phyloP scores from a whole-genome alignment of 2,888 invertebrate species.

The Onthophagus sagittarius region DNA sequence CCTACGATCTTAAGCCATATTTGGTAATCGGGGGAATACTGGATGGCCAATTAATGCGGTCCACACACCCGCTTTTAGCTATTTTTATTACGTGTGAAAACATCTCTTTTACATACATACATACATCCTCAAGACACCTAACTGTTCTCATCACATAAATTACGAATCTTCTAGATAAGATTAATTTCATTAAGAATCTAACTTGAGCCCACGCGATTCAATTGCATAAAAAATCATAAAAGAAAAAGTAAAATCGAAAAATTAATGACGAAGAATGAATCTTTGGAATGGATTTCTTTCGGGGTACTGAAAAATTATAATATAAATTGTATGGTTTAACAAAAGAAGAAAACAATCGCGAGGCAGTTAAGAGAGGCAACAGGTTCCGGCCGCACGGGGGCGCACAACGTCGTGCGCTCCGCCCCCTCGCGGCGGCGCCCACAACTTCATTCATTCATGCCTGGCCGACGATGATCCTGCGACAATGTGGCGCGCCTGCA shows the following conservation, averaged over 20 bases:
- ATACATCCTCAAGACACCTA: neutral
- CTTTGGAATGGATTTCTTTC: too few relatives aligned
- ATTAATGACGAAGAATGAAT: too few relatives aligned
- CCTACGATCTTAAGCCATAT: neutral
- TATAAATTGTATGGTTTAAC: neutral
- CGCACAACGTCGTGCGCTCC: neutral
- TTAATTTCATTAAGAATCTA: too few relatives aligned
- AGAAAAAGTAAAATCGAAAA: too few relatives aligned
- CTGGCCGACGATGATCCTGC: constrained; percentile 3
- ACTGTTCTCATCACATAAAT: neutral
- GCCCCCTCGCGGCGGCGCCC: constrained; percentile 15
- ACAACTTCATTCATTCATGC: constrained; percentile 20
- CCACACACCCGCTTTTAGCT: constrained; percentile 3
- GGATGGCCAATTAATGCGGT: constrained; percentile 4
- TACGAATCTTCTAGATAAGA: neutral
- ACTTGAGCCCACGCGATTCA: too few relatives aligned
- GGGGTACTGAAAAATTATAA: too few relatives aligned
- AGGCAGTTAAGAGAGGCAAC: neutral
- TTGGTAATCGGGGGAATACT: neutral
- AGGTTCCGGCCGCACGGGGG: neutral
- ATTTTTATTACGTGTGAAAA: constrained; percentile 11
- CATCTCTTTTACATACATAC: constrained; percentile 1
- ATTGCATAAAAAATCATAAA: too few relatives aligned
- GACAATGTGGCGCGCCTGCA: constrained; percentile 13
- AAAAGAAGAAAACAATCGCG: neutral